Evolutionary conservation across 2,113 vertebrate species (phyloP).

Genomic region (Falco punctatus): DNA sequence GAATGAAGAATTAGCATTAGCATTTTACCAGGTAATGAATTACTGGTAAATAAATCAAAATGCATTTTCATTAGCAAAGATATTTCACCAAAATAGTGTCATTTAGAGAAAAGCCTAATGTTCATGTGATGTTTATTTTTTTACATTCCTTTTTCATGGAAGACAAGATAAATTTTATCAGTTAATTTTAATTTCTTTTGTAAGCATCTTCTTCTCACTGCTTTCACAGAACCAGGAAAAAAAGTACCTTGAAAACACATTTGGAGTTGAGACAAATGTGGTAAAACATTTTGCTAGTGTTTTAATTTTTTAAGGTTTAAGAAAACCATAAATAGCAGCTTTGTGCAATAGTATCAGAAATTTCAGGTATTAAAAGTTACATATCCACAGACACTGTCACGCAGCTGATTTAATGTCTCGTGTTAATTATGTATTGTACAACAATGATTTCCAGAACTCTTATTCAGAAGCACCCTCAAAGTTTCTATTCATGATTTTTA

Average conservation of each 20-base stretch:
- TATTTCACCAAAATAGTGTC: background rate
- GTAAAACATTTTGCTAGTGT: background rate
- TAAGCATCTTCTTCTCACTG: background rate
- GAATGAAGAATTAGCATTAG: background rate
- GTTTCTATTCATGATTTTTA: background rate
- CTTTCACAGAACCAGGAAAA: background rate
- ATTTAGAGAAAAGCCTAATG: background rate
- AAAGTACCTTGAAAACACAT: background rate
- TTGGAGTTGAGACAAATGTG: background rate
- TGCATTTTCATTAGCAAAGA: background rate
- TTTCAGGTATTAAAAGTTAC: background rate
- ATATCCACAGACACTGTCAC: background rate
- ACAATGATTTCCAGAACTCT: background rate
- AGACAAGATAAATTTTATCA: background rate
- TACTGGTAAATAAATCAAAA: constrained; percentile 28
- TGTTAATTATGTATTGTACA: background rate
- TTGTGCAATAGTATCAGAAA: background rate
- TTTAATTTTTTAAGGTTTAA: background rate
- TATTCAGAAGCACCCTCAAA: background rate
- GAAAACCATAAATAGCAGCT: background rate
- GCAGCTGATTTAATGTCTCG: background rate
- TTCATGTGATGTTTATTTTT: background rate
- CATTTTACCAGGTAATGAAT: background rate
- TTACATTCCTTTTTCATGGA: background rate
- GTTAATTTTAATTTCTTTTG: background rate